These are phyloP conservation scores for Echinometra lucunter DNA, from an alignment of 53 echinoderm and acorn worm species.

Conservation along the genomic window DNA sequence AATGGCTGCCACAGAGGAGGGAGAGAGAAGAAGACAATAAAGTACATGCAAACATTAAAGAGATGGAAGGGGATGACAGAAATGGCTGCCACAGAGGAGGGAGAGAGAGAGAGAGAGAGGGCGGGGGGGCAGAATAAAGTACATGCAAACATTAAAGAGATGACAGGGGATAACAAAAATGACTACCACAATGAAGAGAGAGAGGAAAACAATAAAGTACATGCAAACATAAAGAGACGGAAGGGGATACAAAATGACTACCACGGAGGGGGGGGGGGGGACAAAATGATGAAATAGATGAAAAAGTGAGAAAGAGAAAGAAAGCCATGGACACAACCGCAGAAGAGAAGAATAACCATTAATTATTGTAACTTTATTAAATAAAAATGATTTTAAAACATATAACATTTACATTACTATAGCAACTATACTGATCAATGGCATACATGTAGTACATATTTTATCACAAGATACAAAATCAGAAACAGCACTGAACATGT, in stretches of 20 bases:
- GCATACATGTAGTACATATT: too few relatives aligned
- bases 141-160: neutral
- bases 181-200: too few relatives aligned
- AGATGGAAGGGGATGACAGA: neutral
- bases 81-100: too few relatives aligned
- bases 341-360: neutral
- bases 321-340: too few relatives aligned
- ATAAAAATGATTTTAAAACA: neutral
- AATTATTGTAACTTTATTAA: neutral
- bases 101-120: neutral
- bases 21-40: neutral
- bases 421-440: too few relatives aligned
- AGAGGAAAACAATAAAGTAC: neutral
- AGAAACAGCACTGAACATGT: too few relatives aligned
- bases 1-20: too few relatives aligned
- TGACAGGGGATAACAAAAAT: neutral
- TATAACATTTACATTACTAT: neutral
- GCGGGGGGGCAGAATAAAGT: neutral
- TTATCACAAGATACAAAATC: too few relatives aligned
- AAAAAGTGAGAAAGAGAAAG: too few relatives aligned
- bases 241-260: neutral
- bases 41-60: neutral
- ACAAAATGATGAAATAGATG: too few relatives aligned
- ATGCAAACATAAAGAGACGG: too few relatives aligned
- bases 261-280: too few relatives aligned